A percentile compares a stretch with the other conserved stretches of the same genome.
Evolutionary conservation across 2,797 vertebrate species (phyloP).

Genomic region (Myotis findleyi): DNA sequence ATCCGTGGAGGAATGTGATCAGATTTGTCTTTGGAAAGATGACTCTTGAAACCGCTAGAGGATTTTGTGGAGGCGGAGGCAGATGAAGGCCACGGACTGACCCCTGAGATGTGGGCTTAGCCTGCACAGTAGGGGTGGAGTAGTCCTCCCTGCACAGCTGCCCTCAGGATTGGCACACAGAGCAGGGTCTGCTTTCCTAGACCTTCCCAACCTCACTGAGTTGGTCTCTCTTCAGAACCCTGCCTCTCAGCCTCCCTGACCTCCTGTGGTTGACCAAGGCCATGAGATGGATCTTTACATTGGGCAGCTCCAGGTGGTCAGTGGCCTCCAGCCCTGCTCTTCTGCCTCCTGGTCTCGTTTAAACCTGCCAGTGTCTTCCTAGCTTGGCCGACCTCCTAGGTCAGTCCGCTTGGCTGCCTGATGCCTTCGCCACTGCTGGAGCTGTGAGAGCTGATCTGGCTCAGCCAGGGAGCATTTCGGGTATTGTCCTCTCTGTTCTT

Average conservation of each 20-base stretch:
- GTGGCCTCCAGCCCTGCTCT: neutral
- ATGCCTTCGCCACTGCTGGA: neutral
- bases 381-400: neutral
- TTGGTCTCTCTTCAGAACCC: neutral
- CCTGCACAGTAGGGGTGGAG: neutral
- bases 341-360: neutral
- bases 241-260: neutral
- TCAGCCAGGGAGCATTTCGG: neutral
- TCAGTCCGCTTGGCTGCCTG: neutral
- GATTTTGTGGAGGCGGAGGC: neutral
- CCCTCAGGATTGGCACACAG: neutral
- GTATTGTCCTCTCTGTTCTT: neutral
- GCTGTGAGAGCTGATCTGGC: neutral
- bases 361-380: neutral
- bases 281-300: neutral
- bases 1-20: neutral
- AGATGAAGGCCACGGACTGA: neutral
- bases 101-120: neutral
- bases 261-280: neutral
- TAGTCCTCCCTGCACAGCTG: neutral
- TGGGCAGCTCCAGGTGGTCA: neutral
- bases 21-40: conserved; percentile 6
- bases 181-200: neutral
- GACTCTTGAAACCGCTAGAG: neutral
- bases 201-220: neutral